These are phyloP conservation scores for Rotaria sp. DNA, from an alignment of 2,888 invertebrate genomes.

Conservation along the genomic window DNA sequence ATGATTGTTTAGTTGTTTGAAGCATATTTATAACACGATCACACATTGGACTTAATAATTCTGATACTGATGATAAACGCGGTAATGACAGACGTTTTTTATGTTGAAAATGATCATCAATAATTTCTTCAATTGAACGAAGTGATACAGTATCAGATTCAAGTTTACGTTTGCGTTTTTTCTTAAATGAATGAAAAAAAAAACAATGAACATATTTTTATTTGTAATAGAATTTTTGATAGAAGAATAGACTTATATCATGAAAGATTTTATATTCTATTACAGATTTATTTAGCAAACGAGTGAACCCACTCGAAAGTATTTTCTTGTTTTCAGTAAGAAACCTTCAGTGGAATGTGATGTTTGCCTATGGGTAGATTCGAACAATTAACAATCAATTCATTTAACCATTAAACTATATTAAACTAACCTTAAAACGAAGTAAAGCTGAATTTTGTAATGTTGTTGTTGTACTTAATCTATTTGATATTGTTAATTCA, in stretches of 20 bases:
- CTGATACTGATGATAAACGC: conserved; percentile 15
- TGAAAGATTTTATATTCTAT: no score
- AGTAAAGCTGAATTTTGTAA: not conserved
- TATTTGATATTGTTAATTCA: not conserved
- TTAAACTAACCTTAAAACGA: not conserved
- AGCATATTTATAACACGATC: conserved; percentile 15
- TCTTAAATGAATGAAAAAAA: not conserved
- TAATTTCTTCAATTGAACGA: not conserved
- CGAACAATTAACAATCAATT: no score
- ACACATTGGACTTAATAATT: conserved; percentile 27
- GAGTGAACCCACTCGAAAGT: no score
- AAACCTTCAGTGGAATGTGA: no score
- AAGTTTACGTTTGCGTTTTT: conserved; percentile 26
- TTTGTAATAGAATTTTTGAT: no score
- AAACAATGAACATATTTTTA: no score
- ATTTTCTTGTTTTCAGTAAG: no score
- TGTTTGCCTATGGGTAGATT: no score
- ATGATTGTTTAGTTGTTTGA: not conserved
- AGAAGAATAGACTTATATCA: no score
- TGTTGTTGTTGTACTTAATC: not conserved
- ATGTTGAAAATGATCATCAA: not conserved
- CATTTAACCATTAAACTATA: no score
- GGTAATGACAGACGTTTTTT: not conserved
- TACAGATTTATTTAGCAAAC: no score
- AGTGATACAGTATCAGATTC: not conserved